Base-by-base conservation (phyloP, 2,113 vertebrate species). In the Sebastes schlegelii region DNA sequence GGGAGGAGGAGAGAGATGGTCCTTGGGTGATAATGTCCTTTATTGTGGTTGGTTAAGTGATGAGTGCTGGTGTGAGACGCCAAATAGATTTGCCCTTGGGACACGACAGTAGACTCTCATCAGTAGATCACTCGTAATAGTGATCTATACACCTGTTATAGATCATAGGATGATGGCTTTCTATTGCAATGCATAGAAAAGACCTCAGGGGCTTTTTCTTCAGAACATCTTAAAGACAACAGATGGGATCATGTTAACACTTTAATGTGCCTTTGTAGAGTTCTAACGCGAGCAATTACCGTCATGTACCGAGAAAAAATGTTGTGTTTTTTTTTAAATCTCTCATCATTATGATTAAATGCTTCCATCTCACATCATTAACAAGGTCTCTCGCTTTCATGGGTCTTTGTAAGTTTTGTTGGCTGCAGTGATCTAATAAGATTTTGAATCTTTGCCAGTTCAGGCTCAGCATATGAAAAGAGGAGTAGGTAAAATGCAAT, bases 21-120 rank as follows among this genome's bases (percentile, higher is more conserved):
- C 72, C 80, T 79, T 60, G 48, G 88, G 89, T 90, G 87, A 93
- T 91, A 92, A 88, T 68, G 42, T 81, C 55, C 77, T 84, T 81
- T 81, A 86, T 77, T 86, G 64, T 67, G 76, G 81, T 75, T 88
- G 54, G 75, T 89, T 79, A 87, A 83, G 68, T 84, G 83, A 84
- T 84, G 74, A 84, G 77, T 16, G 61, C 55, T 67, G 78, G 65
- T 70, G 57, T 43, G 69, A 77, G 52, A 73, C 72, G 71, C 80
- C 69, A 84, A 78, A 80, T 86, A 87, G 66, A 84, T 83, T 70
- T 86, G 54, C 80, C 79, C 78, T 67, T 81, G 82, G 82, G 74
- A 88, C n/a, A 58, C 61, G 68, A 82, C 57, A 5, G 64, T 17
- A 34, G 52, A 46, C 51, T 75, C 19, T 40, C 16, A 76, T 64